Base-by-base conservation (phyloP, 2,797 vertebrate species). In the Florisuga fusca region DNA sequence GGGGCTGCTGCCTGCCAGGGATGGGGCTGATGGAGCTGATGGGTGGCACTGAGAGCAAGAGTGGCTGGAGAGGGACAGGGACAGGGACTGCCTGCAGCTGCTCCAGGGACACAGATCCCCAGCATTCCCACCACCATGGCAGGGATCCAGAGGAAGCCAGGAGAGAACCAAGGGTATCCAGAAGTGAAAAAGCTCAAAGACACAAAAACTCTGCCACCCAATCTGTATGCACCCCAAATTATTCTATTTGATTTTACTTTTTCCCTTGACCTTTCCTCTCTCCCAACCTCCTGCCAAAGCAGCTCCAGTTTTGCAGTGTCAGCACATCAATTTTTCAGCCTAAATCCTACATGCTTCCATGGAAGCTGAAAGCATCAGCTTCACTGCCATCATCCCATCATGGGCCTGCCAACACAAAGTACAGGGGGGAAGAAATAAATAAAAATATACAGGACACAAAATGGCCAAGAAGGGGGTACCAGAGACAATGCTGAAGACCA, bases 191-290 rank as follows among this genome's bases (percentile, higher is more conserved):
- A n/a, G 19, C 4, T 8, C 13, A 6, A 14, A n/a, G 53, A n/a
- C 27, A 26, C 45, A 48, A 41, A 41, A 13, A 41, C 38, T 41
- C 38, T 41, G 38, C 38, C 10, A 48, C 3, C 27, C 63, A n/a
- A 9, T 1, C 13, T 14, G 54, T 4, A 14, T 2, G 2, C 3
- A 11, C 53, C 43, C 38, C 10, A 1, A 12, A 21, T 23, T 7
- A 12, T 12, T 78, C 55, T 5, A 10, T 46, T 21, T 20, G 46
- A 46, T 46, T 46, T 46, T 46, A 20, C 46, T 22, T 55, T 55
- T 46, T 12, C 9, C 20, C 25, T 31, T 36, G 16, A 57, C 20
- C 41, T 66, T 66, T 66, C 36, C 21, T 23, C 8, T 46, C 41
- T 31, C 38, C 13, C 33, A 25, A 9, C 1, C 41, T 45, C 41